Evolutionary conservation across 2,113 vertebrate genomes (phyloP).

Genomic region (Grus americana): DNA sequence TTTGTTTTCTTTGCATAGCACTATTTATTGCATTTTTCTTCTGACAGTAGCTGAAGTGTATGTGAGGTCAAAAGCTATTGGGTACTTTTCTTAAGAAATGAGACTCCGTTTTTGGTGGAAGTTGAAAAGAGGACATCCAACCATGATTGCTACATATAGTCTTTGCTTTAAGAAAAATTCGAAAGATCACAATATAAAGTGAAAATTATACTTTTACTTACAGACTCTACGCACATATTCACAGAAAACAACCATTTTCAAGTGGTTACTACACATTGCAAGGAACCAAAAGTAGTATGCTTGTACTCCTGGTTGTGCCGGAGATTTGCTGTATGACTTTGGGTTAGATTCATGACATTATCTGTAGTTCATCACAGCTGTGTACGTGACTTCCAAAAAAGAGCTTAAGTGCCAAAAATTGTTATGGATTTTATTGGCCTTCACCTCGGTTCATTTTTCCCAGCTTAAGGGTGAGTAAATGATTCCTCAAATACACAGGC

Average conservation of each 20-base stretch:
- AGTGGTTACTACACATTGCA: background rate
- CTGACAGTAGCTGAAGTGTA: conserved; percentile 7
- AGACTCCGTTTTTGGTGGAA: background rate
- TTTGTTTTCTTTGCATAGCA: conserved; percentile 33
- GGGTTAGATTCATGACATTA: background rate
- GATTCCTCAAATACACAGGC: background rate
- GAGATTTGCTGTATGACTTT: background rate
- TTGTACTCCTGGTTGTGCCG: background rate
- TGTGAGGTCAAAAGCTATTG: conserved; percentile 7
- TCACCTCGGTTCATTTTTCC: conserved; percentile 30
- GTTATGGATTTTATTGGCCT: background rate
- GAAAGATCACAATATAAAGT: background rate
- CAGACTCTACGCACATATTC: background rate
- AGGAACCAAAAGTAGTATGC: accelerated
- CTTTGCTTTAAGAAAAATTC: background rate
- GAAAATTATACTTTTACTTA: background rate
- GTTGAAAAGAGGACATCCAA: background rate
- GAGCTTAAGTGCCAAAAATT: conserved; percentile 11
- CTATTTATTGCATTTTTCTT: conserved; percentile 6
- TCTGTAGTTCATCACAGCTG: conserved; percentile 21
- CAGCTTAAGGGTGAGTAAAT: conserved; percentile 6
- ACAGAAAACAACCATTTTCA: background rate
- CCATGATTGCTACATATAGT: background rate
- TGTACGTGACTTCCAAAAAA: conserved; percentile 3
- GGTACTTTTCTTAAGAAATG: background rate